Conservation (phyloP, 1,140 invertebrate genomes). For the Thaumetopoea pityocampa region DNA sequence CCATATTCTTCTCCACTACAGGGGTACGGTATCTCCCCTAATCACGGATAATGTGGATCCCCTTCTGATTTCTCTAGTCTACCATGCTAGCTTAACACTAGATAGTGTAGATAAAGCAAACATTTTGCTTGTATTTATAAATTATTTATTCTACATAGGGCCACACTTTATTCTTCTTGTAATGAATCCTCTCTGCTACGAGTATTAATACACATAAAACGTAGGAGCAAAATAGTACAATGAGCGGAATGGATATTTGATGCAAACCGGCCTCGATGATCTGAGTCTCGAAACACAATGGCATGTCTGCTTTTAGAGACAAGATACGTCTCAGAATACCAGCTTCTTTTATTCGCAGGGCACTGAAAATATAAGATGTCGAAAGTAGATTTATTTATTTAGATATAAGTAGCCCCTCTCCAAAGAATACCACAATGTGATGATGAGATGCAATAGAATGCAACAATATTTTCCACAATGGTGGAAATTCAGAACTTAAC, state of each 20-base stretch:
- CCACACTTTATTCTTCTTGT: conserved; percentile 28
- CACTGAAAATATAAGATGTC: conserved; percentile 22
- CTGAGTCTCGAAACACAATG: conserved; percentile 18
- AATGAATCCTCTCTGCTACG: conserved; percentile 27
- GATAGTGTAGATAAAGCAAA: too few relatives aligned
- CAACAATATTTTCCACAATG: too few relatives aligned
- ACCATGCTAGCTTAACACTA: too few relatives aligned
- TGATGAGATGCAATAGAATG: too few relatives aligned
- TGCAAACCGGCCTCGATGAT: conserved; percentile 17
- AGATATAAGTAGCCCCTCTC: too few relatives aligned
- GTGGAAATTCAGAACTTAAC: too few relatives aligned
- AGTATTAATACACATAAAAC: conserved; percentile 27
- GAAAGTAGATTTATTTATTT: conserved; percentile 2
- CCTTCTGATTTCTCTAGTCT: too few relatives aligned
- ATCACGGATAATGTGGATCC: too few relatives aligned
- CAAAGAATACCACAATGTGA: too few relatives aligned
- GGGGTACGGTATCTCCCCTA: too few relatives aligned
- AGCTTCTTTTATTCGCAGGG: conserved; percentile 29
- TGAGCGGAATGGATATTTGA: conserved; percentile 28
- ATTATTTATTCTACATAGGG: conserved; percentile 38
- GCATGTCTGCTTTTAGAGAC: not conserved
- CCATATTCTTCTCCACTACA: too few relatives aligned
- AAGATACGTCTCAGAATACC: conserved; percentile 29
- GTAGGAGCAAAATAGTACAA: conserved; percentile 19
- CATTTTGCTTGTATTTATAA: too few relatives aligned